phyloP scores from a whole-genome alignment of 2,797 vertebrate genomes.

The Chromobotia macracanthus region DNA sequence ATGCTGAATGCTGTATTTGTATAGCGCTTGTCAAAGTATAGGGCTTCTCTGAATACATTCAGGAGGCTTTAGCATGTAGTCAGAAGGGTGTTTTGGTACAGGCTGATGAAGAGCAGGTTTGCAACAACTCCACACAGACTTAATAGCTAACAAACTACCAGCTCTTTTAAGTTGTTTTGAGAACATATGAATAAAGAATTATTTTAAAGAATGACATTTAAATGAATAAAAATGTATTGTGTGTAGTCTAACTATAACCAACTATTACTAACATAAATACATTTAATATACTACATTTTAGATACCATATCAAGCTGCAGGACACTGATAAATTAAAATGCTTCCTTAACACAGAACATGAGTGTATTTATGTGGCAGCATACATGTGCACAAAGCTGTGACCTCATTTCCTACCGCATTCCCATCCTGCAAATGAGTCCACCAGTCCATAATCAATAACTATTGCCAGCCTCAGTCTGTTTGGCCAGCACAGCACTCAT shows the following conservation, averaged over 20 bases:
- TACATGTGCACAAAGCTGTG: background rate
- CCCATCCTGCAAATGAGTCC: constrained; percentile 50
- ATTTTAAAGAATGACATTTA: background rate
- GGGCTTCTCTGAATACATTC: background rate
- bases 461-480: constrained; percentile 43
- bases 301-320: no score
- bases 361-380: no score
- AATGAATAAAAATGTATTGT: background rate
- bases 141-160: background rate
- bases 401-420: background rate
- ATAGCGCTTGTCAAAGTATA: constrained; percentile 7
- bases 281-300: no score
- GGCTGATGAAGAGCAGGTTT: background rate
- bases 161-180: background rate
- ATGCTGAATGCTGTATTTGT: constrained; percentile 1
- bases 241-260: background rate
- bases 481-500: constrained; percentile 34
- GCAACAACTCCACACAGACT: background rate
- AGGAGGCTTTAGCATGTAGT: background rate
- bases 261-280: background rate
- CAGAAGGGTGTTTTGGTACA: background rate
- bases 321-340: background rate
- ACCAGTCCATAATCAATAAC: constrained; percentile 59
- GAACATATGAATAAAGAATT: no score
- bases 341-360: no score